phyloP scores from a whole-genome alignment of 1,140 invertebrate genomes.

The Plodia interpunctella region DNA sequence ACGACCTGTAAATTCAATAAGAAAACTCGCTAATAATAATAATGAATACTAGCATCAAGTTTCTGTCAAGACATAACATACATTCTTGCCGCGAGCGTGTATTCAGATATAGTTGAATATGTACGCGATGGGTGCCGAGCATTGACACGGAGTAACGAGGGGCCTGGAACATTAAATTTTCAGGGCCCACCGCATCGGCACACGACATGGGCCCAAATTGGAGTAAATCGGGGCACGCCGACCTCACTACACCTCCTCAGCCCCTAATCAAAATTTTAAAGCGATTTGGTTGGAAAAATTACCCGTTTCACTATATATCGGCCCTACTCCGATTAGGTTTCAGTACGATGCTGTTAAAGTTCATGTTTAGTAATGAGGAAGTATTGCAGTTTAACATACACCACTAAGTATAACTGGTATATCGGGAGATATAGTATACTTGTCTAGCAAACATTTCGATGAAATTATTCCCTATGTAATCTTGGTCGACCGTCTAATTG shows the following conservation, averaged over 20 bases:
- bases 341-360: not conserved
- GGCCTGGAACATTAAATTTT: slow-evolving; percentile 30
- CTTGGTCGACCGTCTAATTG: no score
- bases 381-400: no score
- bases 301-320: not conserved
- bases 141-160: slow-evolving; percentile 34
- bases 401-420: no score
- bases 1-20: no score
- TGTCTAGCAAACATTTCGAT: no score
- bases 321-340: not conserved
- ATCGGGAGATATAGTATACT: no score
- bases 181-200: slow-evolving; percentile 21
- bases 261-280: slow-evolving; percentile 14
- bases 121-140: slow-evolving; percentile 17
- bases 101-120: not conserved
- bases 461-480: no score
- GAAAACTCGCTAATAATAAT: no score
- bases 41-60: no score
- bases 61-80: no score
- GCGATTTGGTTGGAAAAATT: slow-evolving; percentile 9
- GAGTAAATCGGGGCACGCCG: slow-evolving; percentile 22
- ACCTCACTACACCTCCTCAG: slow-evolving; percentile 12
- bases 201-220: slow-evolving; percentile 25
- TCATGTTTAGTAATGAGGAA: not conserved
- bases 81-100: no score